These are phyloP conservation scores for Pollimyrus isidori DNA, from an alignment of 2,113 vertebrate species.

Conservation along the genomic window DNA sequence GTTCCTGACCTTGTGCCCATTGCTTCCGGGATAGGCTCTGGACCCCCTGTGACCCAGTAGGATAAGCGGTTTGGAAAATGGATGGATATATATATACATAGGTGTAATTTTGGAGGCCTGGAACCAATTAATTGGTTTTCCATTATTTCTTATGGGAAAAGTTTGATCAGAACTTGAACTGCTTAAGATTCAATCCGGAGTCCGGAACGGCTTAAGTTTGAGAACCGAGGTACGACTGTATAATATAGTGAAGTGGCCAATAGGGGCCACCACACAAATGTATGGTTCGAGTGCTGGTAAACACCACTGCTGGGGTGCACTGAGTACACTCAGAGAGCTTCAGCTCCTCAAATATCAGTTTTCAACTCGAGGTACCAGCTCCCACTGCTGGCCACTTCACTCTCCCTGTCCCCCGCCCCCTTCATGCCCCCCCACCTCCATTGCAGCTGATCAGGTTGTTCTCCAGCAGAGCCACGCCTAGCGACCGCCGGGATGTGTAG, in stretches of 20 bases:
- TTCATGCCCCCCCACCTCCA: neutral
- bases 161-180: too few species aligned
- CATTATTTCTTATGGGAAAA: too few species aligned
- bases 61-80: too few species aligned
- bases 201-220: too few species aligned
- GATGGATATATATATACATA: too few species aligned
- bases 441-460: constrained; percentile 80
- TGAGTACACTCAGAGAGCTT: neutral
- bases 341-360: neutral
- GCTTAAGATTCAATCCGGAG: too few species aligned
- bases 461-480: constrained; percentile 74
- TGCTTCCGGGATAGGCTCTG: too few species aligned
- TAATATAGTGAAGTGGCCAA: neutral
- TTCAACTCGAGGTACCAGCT: neutral
- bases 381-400: neutral
- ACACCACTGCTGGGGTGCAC: neutral
- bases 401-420: neutral
- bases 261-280: neutral
- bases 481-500: constrained; percentile 52
- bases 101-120: too few species aligned
- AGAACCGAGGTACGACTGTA: too few species aligned
- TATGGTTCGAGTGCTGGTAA: neutral
- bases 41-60: too few species aligned
- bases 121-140: too few species aligned
- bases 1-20: too few species aligned